Evolutionary conservation across 2,113 vertebrate genomes (phyloP).

Genomic region (Microtus pennsylvanicus): DNA sequence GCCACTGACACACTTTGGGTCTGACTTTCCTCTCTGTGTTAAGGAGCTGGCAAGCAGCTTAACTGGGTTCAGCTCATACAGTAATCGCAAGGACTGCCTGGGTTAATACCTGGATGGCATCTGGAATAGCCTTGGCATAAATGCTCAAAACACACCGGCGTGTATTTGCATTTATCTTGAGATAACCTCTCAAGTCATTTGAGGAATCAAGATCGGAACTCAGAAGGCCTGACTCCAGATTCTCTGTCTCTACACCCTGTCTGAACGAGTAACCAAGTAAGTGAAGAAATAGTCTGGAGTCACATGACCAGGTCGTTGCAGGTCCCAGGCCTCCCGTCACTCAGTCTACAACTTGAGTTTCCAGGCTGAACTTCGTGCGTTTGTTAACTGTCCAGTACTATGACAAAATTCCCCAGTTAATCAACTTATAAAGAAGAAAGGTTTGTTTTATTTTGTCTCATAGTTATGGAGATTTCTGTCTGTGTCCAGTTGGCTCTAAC

Average conservation of each 20-base stretch:
- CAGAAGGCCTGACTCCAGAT: not conserved
- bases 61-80: not conserved
- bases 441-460: not conserved
- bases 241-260: not conserved
- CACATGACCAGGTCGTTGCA: not conserved
- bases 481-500: not conserved
- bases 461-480: not conserved
- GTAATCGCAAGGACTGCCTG: not conserved
- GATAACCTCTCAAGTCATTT: not conserved
- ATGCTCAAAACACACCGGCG: not conserved
- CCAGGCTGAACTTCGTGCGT: not conserved
- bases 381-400: not conserved
- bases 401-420: not conserved
- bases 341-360: not conserved
- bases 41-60: not conserved
- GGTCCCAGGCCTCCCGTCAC: not conserved
- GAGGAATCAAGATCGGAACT: slow-evolving; percentile 20
- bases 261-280: not conserved
- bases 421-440: not conserved
- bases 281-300: slow-evolving; percentile 6
- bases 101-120: not conserved
- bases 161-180: not conserved
- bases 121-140: not conserved
- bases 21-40: not conserved
- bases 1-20: not conserved